Evolutionary conservation across 2,797 vertebrate genomes (phyloP), one percentile per base, ranked within the genome.

Genomic region (Vespertilio murinus): DNA sequence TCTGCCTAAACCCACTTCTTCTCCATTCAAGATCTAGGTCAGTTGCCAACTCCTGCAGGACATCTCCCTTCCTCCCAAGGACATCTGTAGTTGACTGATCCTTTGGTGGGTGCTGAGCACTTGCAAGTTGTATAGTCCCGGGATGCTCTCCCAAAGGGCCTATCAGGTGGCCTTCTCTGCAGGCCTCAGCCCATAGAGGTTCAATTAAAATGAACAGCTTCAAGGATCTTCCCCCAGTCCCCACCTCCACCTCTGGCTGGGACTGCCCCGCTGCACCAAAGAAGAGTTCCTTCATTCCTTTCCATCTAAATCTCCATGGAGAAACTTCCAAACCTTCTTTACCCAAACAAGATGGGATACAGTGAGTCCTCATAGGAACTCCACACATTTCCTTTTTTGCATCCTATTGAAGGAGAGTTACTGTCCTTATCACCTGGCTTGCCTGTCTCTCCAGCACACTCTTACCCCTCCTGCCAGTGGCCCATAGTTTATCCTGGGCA

Each of bases 401-500:
- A n/a, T 38, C 74, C 45, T 47, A 2, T 6, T 25, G 12, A 59
- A 85, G n/a, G n/a, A 14, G 30, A 18, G 10, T 7, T 40, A 8
- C 56, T 14, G 28, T 5, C 40, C 61, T 56, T 3, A 2, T 22
- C 59, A 14, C 52, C 64, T n/a, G 10, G 1, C 33, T 6, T 52
- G 12, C 78, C 14, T 22, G 0, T 52, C 47, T 40, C 35, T n/a
- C 56, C 35, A 22, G 9, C n/a, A 5, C 30, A 0, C 22, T 11
- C 95, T 95, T 82, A 96, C 96, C 96, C 95, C 97, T 3, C 96
- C 16, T 3, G 92, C 56, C 83, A 97, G 85, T 84, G 83, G 95
- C 8, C 25, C 40, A 0, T 84, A 30, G 70, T 7, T 33, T 8
- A 71, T 65, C 40, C 54, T 20, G 35, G 61, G 11, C 56, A 59